phyloP scores from a whole-genome alignment of 2,797 vertebrate genomes.

The Triplophysa bombifrons region DNA sequence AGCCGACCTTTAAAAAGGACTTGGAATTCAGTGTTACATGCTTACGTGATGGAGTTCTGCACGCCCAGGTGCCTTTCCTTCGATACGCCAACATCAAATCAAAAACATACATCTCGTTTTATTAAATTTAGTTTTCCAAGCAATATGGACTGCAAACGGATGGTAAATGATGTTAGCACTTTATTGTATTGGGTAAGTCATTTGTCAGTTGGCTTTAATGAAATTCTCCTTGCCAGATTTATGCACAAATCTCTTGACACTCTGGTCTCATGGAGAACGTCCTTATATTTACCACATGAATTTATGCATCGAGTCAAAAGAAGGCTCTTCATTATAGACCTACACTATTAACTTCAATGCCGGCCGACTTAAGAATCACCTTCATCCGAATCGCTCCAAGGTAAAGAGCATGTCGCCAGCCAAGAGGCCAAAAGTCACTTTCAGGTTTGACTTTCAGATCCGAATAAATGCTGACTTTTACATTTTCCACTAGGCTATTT shows the following conservation, averaged over 20 bases:
- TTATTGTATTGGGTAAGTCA: background rate
- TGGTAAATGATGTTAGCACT: too few species aligned
- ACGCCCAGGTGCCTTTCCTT: slow-evolving; percentile 2
- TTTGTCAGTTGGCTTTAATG: background rate
- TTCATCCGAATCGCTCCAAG: background rate
- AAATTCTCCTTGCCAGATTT: slow-evolving; percentile 2
- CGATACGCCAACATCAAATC: slow-evolving; percentile 4
- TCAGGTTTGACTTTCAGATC: slow-evolving; percentile 27
- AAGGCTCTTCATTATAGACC: background rate
- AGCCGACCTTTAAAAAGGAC: slow-evolving; percentile 30
- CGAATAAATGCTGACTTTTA: slow-evolving; percentile 21
- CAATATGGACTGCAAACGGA: background rate
- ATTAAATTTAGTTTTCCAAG: background rate
- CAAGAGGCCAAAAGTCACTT: slow-evolving; percentile 18
- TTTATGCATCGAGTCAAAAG: slow-evolving; percentile 6
- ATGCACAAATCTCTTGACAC: slow-evolving; percentile 8
- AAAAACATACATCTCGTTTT: background rate
- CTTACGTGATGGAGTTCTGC: background rate
- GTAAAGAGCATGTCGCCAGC: background rate
- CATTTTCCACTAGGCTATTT: slow-evolving; percentile 16
- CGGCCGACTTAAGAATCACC: slow-evolving; percentile 9
- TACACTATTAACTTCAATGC: slow-evolving; percentile 19
- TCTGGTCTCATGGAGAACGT: background rate
- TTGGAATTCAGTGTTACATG: background rate
- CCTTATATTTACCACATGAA: slow-evolving; percentile 18